Evolutionary conservation across 2,797 vertebrate species (phyloP), one percentile per base, ranked within the genome.

Genomic region (Oryzias dopingdopingensis): DNA sequence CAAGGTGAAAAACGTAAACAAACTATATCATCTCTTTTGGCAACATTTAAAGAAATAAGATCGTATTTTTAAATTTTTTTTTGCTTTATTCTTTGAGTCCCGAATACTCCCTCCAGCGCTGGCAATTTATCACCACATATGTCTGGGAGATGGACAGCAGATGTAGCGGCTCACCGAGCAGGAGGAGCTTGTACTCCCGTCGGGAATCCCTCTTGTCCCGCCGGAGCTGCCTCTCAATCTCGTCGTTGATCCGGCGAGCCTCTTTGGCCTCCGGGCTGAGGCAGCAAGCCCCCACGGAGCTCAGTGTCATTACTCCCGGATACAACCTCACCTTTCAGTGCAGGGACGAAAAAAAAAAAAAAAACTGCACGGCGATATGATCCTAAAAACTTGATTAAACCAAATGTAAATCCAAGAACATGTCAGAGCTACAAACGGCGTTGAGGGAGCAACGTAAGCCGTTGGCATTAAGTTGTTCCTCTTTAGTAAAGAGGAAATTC

Each of bases 181-280:
- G 60, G 17, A 98, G 93, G 17, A 98, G 94, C 72, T 97, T 97
- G 76, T 94, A 94, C 52, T 98, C 95, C 70, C 93, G 89, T 23
- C 92, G 91, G 59, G 94, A 90, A 76, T 95, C 93, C 71, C 86
- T 90, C 89, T 97, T 94, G 91, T 97, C 95, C 81, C 94, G 86
- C 58, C 94, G 93, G 62, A 97, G 93, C 90, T 95, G 94, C 81
- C 94, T 89, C 81, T 98, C 95, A 47, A 97, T 98, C 91, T 98
- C 95, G 62, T 93, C 92, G 92, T 95, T 98, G 93, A 98, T 97
- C 88, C 96, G 85, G 55, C 94, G 91, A 71, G 95, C 94, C 86
- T 98, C 96, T 81, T 96, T 98, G 84, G 93, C 95, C 93, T 98
- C 95, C 64, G 96, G 95, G 77, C 92, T 95, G 87, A 98, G 93